A percentile compares a stretch with the other conserved stretches of the same genome.
Evolutionary conservation across 2,113 vertebrate genomes (phyloP).

Genomic region (Aegithalos caudatus): DNA sequence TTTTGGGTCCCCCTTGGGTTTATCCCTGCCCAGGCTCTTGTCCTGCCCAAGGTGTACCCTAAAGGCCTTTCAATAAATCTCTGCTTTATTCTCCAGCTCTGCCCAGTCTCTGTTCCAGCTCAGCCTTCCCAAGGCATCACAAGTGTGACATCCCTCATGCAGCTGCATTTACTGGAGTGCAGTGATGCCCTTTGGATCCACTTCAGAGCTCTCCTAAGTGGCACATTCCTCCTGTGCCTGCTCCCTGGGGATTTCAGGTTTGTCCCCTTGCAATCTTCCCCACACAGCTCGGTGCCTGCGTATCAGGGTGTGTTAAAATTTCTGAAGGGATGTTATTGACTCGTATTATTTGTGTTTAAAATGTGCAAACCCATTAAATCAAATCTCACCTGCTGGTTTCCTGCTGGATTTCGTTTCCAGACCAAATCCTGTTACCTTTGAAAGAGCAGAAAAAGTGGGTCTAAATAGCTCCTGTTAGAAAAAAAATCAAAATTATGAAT

Average conservation of each 20-base stretch:
- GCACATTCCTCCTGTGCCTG: not conserved
- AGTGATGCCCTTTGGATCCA: not conserved
- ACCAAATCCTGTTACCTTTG: not conserved
- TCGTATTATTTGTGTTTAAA: not conserved
- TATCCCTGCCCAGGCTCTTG: too few species aligned
- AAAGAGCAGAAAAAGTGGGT: not conserved
- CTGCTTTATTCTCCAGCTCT: not conserved
- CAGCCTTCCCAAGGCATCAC: not conserved
- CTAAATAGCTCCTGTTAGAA: not conserved
- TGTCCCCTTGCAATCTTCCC: not conserved
- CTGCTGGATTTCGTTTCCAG: not conserved
- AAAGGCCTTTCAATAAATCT: too few species aligned
- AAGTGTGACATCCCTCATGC: not conserved
- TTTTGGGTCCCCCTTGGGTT: too few species aligned
- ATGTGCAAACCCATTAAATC: not conserved
- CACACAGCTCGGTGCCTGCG: not conserved
- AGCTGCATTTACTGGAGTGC: not conserved
- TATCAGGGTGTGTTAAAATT: not conserved
- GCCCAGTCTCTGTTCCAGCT: not conserved
- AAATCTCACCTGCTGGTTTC: slow-evolving; percentile 9
- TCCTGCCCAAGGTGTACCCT: too few species aligned
- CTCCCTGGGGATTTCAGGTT: not conserved
- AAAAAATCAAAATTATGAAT: not conserved
- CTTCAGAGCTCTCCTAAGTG: not conserved
- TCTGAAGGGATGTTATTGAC: not conserved